Conservation (phyloP, 2,888 invertebrate genomes). For the Callinectes sapidus region DNA sequence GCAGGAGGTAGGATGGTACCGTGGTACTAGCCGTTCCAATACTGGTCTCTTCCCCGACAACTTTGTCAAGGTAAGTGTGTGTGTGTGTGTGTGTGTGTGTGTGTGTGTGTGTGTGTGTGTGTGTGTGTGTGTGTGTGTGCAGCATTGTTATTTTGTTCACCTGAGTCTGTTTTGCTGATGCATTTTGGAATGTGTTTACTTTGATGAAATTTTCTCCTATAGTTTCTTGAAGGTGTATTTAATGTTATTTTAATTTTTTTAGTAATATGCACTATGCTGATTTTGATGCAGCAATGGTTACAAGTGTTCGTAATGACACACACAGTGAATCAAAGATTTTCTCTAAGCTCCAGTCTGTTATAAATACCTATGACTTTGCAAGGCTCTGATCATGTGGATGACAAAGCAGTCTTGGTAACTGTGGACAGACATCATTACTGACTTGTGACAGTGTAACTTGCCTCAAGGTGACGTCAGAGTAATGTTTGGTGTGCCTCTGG, state of each 20-base stretch:
- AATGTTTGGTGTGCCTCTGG: neutral
- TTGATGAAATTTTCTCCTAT: neutral
- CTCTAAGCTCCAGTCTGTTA: neutral
- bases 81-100: too few species aligned
- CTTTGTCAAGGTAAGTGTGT: constrained; percentile 84
- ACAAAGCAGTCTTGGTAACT: neutral
- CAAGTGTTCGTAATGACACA: neutral
- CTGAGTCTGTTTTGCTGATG: neutral
- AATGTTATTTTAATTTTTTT: neutral
- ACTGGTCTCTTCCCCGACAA: constrained; percentile 98
- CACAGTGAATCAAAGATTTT: neutral
- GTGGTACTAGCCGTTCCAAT: constrained; percentile 87
- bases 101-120: constrained; percentile 25
- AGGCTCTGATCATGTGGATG: neutral
- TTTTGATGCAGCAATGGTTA: neutral
- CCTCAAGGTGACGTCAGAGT: neutral
- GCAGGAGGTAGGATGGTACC: constrained; percentile 90
- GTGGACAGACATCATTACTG: neutral
- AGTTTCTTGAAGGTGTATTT: neutral
- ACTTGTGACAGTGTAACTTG: neutral
- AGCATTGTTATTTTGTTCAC: neutral
- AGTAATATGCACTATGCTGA: neutral
- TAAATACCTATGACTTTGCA: neutral
- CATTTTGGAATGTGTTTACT: neutral
- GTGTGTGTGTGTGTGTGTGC: constrained; percentile 7